Base-by-base conservation (phyloP, 2,797 vertebrate species). In the Spinus olivaceus region DNA sequence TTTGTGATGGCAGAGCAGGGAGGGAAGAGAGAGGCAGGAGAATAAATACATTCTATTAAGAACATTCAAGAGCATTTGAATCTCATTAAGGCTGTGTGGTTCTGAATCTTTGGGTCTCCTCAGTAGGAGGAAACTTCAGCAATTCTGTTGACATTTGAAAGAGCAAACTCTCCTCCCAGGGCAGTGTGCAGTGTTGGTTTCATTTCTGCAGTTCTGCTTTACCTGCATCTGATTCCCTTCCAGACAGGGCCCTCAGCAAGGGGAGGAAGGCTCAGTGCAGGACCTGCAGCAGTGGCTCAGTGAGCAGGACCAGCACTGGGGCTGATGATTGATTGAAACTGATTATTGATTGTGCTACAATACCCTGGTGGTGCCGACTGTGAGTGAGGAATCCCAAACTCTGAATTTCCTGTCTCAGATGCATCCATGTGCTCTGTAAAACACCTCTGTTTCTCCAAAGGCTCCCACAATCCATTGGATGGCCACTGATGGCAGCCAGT, bases 381-480 rank as follows among this genome's bases (percentile, higher is more conserved):
- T 9, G 25, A 21, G 12, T 49, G 53, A 50, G 47, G 10, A 37
- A 57, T 13, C 44, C 33, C 32, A 41, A 11, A 41, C 5, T 2
- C 41, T 39, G 22, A 22, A 27, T 47, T 81, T 18, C 33, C 63
- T 35, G 25, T 57, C 12, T 53, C 37, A 9, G 23, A 2, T 12
- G 9, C 18, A 11, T 42, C 42, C 32, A 13, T 9, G 21, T 14
- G 67, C 47, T 63, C 54, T 77, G 51, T 19, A 6, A 14, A 92
- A 30, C 50, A 6, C n/a, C 27, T 74, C 33, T 33, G 20, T 19
- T 67, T 4, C 46, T 78, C 49, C 57, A n/a, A 3, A 87, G 72
- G 32, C 32, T 78, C 17, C 53, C n/a, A 4, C 23, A 54, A 0
- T 33, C 0, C 0, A 1, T 21, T 21, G 51, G 54, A 27, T 37